Base-by-base conservation (phyloP, 2,113 vertebrate genomes). In the Sarotherodon lohbergeri region DNA sequence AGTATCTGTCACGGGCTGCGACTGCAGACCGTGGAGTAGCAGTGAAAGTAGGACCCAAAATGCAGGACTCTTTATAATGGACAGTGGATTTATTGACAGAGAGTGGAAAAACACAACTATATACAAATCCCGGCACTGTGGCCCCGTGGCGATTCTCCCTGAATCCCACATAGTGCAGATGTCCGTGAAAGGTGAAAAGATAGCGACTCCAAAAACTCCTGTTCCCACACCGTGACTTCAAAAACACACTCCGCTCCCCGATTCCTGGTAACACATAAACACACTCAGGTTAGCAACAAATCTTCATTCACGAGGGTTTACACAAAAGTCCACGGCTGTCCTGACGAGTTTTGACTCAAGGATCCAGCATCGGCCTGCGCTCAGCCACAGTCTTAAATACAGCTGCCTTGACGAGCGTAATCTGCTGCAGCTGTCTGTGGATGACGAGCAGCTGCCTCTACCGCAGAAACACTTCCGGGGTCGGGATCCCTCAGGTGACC, bases 371-470 rank as follows among this genome's bases (percentile, higher is more conserved):
- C 4, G 8, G 27, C 14, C 27, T 32, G 7, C 16, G 1, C 27
- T 32, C 56, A 32, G 56, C 14, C 27, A 59, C 56, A 59, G 56
- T 59, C 56, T 59, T 59, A 59, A 29, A 29, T 29, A 59, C 56
- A 59, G 56, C 56, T 59, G 13, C 56, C 27, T 16, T 59, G 27
- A 59, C 27, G 56, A 29, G 27, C 56, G 14, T 59, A 32, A 32
- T 32, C 14, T 32, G 14, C 8, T 32, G 27, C 27, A 59, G 7
- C 4, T 9, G 27, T 27, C 1, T 9, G 4, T 9, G 57, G 57
- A 61, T 2, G 27, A 6, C 8, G 14, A 61, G 27, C 8, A 0
- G 55, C 12, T 57, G 24, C 24, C 24, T 57, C 55, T 1, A 61
- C 27, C 3, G 57, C 14, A 1, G 14, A 5, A 61, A 61, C 27